A percentile compares a stretch with the other conserved stretches of the same genome.
Evolutionary conservation across 2,113 vertebrate genomes (phyloP).

Genomic region (Lophochroa leadbeateri): DNA sequence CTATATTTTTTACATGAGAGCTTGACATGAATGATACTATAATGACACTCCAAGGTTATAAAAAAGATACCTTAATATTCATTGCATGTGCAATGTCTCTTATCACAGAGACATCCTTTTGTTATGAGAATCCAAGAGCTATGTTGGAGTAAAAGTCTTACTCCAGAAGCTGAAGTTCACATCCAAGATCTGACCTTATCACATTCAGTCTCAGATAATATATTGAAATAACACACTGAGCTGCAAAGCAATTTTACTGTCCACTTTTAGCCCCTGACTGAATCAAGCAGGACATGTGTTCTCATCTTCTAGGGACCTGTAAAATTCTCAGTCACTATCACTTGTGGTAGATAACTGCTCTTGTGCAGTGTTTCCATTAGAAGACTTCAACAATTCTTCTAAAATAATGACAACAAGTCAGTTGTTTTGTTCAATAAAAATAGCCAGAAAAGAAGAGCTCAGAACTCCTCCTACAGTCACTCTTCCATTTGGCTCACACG

Average conservation of each 20-base stretch:
- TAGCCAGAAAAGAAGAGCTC: background rate
- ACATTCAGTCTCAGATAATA: background rate
- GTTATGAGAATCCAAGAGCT: background rate
- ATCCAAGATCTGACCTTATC: background rate
- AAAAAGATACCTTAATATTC: background rate
- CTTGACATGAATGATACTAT: background rate
- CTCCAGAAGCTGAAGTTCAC: background rate
- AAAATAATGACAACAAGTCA: background rate
- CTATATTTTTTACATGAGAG: background rate
- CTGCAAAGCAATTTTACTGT: background rate
- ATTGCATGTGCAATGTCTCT: background rate
- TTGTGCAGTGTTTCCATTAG: background rate
- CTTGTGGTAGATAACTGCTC: background rate
- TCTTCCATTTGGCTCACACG: slow-evolving; percentile 49
- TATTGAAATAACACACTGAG: background rate
- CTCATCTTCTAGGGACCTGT: background rate
- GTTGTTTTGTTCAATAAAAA: slow-evolving; percentile 25
- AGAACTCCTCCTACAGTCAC: slow-evolving; percentile 37
- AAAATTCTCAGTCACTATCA: background rate
- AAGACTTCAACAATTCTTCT: background rate
- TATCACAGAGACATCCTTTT: background rate
- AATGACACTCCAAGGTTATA: background rate
- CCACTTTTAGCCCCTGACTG: background rate
- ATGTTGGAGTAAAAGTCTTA: background rate
- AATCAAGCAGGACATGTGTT: background rate